These are phyloP conservation scores for Brachyptera putata DNA, from an alignment of 2,888 invertebrate species.

Conservation along the genomic window DNA sequence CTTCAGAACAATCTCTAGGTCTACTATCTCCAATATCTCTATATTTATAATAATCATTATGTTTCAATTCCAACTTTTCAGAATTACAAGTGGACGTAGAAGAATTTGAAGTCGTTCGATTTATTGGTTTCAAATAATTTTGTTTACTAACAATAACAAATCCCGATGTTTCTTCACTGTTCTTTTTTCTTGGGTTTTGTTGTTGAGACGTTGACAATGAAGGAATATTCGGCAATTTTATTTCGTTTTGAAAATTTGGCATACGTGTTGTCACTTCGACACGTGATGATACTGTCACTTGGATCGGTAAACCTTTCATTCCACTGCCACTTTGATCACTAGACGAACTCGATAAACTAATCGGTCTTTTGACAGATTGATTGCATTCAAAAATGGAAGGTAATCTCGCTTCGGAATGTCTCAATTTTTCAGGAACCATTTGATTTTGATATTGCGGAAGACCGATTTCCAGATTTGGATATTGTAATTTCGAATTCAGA, in stretches of 20 bases:
- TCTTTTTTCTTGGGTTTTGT: not conserved
- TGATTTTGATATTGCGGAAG: too few species aligned
- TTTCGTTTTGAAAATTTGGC: too few species aligned
- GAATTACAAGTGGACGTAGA: not conserved
- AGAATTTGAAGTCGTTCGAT: not conserved
- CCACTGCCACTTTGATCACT: slow-evolving; percentile 1
- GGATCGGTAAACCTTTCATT: not conserved
- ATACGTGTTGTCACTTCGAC: not conserved
- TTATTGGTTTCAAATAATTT: not conserved
- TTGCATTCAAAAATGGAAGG: too few species aligned
- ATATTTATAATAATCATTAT: too few species aligned
- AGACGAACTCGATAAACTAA: not conserved
- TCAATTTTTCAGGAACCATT: too few species aligned
- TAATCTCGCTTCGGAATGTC: too few species aligned
- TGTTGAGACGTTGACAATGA: not conserved
- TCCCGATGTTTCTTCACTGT: not conserved
- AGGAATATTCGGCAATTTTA: not conserved
- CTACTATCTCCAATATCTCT: too few species aligned
- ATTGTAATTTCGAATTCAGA: too few species aligned
- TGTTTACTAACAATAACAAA: slow-evolving; percentile 4
- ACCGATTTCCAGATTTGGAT: too few species aligned
- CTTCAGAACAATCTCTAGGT: too few species aligned
- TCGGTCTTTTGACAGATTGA: not conserved
- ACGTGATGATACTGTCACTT: slow-evolving; percentile 3
- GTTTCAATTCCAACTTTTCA: too few species aligned